These are phyloP conservation scores for Fulmarus glacialis DNA, from an alignment of 2,113 vertebrate genomes.

Conservation along the genomic window DNA sequence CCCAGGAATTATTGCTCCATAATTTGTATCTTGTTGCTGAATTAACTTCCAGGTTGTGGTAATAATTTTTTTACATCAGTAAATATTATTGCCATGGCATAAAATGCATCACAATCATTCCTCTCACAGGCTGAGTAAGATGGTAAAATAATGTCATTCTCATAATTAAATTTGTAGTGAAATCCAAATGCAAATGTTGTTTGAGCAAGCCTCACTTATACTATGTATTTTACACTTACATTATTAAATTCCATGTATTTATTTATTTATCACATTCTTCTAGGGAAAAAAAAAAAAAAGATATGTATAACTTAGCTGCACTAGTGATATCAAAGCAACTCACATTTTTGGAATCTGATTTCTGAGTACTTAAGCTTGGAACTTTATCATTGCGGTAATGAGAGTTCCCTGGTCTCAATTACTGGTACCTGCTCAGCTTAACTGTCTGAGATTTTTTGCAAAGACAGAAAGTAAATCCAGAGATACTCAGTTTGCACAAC, in stretches of 20 bases:
- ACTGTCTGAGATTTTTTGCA: not conserved
- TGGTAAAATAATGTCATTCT: not conserved
- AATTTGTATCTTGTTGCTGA: constrained; percentile 40
- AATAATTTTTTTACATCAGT: constrained; percentile 40
- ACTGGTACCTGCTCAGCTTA: not conserved
- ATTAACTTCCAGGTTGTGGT: constrained; percentile 38
- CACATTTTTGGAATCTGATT: not conserved
- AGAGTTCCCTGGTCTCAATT: not conserved
- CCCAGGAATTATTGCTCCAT: constrained; percentile 14
- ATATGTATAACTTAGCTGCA: not conserved
- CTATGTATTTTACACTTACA: not conserved
- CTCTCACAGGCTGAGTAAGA: not conserved
- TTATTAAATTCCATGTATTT: not conserved
- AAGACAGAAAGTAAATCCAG: not conserved
- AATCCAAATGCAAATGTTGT: not conserved
- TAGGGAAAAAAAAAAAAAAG: not conserved
- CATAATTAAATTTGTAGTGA: not conserved
- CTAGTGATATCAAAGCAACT: not conserved
- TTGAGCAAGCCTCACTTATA: not conserved
- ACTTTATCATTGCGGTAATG: not conserved
- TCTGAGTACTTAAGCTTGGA: not conserved
- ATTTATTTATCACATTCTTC: not conserved
- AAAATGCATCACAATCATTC: not conserved
- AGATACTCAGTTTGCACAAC: not conserved
- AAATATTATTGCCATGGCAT: not conserved